Conservation (phyloP, 2,888 invertebrate genomes). For the Tineola bisselliella region DNA sequence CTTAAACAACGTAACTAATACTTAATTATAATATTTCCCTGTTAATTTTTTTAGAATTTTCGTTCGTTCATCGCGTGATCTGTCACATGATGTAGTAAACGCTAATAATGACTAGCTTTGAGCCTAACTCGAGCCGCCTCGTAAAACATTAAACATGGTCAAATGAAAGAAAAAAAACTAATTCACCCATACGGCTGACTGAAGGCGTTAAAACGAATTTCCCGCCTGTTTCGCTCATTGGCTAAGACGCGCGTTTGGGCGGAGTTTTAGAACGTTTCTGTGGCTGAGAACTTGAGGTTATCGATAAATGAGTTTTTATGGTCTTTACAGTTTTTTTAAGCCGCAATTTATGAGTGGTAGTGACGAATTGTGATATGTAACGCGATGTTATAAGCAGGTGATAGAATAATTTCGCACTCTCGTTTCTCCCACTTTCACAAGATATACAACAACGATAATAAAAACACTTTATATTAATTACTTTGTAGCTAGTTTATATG, state of each 20-base stretch:
- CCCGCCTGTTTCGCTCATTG: slow-evolving; percentile 31
- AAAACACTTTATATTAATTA: too few relatives aligned
- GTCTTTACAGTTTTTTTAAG: slow-evolving; percentile 34
- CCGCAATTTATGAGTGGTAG: slow-evolving; percentile 53
- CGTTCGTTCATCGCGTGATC: slow-evolving; percentile 41
- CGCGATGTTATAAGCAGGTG: neutral
- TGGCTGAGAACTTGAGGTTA: slow-evolving; percentile 24
- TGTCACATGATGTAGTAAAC: slow-evolving; percentile 26
- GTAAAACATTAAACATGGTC: neutral
- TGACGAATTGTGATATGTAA: slow-evolving; percentile 17
- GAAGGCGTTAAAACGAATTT: neutral
- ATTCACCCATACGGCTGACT: neutral
- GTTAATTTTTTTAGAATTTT: neutral
- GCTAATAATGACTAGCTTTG: neutral
- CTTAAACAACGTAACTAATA: too few relatives aligned
- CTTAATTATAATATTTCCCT: too few relatives aligned
- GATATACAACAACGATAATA: too few relatives aligned
- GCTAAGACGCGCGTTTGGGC: slow-evolving; percentile 35
- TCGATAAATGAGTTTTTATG: slow-evolving; percentile 52
- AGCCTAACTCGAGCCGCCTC: neutral
- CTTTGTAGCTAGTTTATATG: too few relatives aligned
- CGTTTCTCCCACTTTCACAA: too few relatives aligned
- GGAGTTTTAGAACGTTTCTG: slow-evolving; percentile 25
- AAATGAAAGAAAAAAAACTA: neutral
- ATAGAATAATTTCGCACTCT: too few relatives aligned